phyloP scores from a whole-genome alignment of 2,113 vertebrate genomes.

The Salvator merianae region DNA sequence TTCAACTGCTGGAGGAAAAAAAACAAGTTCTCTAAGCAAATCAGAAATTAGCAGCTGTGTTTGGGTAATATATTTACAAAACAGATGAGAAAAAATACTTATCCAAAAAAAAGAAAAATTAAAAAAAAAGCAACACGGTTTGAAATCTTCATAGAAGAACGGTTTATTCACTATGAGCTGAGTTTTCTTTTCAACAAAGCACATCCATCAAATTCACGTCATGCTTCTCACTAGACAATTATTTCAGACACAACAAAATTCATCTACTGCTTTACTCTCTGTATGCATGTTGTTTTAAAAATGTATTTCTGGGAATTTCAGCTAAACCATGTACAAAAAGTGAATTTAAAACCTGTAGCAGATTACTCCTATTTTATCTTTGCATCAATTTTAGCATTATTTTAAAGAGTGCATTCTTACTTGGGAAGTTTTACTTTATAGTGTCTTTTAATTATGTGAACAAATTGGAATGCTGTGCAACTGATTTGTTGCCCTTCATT shows the following conservation, averaged over 20 bases:
- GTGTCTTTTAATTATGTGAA: background rate
- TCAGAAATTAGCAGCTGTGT: background rate
- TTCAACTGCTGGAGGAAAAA: conserved; percentile 62
- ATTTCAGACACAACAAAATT: background rate
- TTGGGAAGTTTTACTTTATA: background rate
- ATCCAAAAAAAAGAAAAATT: conserved; percentile 5
- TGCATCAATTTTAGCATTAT: background rate
- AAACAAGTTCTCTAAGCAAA: background rate
- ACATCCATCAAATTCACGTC: background rate
- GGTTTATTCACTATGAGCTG: background rate
- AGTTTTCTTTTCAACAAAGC: background rate
- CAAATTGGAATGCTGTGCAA: background rate
- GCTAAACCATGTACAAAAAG: background rate
- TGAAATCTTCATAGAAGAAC: background rate
- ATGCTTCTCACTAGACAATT: conserved; percentile 20
- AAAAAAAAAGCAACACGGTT: background rate
- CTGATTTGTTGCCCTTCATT: background rate
- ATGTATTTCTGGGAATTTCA: background rate
- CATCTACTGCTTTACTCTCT: background rate
- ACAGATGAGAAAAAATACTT: background rate
- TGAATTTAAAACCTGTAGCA: background rate
- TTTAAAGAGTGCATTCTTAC: background rate
- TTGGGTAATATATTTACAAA: conserved; percentile 1
- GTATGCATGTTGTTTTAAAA: background rate
- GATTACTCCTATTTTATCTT: background rate